A percentile compares a stretch with the other conserved stretches of the same genome.
phyloP scores from a whole-genome alignment of 1,140 invertebrate genomes.

The Catajapyx aquilonaris region DNA sequence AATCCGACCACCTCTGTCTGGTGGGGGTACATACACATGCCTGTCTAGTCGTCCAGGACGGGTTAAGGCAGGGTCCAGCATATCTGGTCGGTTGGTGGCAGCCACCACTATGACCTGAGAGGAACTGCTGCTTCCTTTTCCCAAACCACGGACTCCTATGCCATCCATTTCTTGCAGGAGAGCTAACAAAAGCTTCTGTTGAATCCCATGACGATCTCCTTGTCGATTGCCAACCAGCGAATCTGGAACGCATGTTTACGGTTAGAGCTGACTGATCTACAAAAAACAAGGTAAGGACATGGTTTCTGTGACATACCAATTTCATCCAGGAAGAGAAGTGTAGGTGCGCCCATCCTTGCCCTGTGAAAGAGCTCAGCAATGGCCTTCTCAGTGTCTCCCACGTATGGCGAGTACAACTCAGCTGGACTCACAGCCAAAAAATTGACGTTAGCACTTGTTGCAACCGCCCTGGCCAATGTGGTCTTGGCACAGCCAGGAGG shows the following conservation, averaged over 20 bases:
- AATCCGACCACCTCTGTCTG: slow-evolving; percentile 34
- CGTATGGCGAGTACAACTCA: slow-evolving; percentile 40
- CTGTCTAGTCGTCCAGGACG: slow-evolving; percentile 53
- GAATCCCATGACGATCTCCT: too few relatives aligned
- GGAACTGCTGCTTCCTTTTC: too few relatives aligned
- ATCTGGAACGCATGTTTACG: too few relatives aligned
- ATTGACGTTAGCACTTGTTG: slow-evolving; percentile 33
- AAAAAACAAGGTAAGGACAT: too few relatives aligned
- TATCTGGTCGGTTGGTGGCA: slow-evolving; percentile 56
- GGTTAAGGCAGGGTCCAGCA: slow-evolving; percentile 51
- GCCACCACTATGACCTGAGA: slow-evolving; percentile 50
- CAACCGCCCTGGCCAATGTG: slow-evolving; percentile 39
- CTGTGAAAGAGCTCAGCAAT: slow-evolving; percentile 38
- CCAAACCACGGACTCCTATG: too few relatives aligned
- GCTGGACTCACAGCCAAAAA: slow-evolving; percentile 38
- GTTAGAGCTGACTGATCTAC: too few relatives aligned
- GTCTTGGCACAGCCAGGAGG: slow-evolving; percentile 60
- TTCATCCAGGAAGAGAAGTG: too few relatives aligned
- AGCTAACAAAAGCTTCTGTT: too few relatives aligned
- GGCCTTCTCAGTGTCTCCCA: slow-evolving; percentile 39
- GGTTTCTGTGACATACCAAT: too few relatives aligned
- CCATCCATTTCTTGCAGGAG: too few relatives aligned
- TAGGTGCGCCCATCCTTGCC: too few relatives aligned
- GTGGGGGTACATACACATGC: slow-evolving; percentile 50
- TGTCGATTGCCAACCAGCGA: too few relatives aligned